Conservation (phyloP, 2,113 vertebrate species). For the Lates calcarifer region DNA sequence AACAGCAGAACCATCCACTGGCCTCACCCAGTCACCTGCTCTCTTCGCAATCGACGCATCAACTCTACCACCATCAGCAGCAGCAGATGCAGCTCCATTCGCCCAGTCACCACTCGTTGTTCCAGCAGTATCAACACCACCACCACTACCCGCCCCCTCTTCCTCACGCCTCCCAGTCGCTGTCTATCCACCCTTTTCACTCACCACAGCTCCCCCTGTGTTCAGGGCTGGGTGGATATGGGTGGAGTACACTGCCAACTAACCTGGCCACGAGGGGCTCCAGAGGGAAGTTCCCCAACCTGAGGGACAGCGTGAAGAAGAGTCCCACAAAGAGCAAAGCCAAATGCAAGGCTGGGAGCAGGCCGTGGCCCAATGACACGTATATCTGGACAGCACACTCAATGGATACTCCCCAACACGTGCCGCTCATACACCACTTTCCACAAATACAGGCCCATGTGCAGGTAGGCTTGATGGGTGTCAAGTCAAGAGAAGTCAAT, state of each 20-base stretch:
- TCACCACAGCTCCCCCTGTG: constrained; percentile 72
- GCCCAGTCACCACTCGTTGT: constrained; percentile 57
- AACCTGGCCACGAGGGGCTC: constrained; percentile 75
- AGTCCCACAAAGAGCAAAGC: constrained; percentile 89
- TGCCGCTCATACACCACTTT: constrained; percentile 53
- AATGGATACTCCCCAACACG: constrained; percentile 70
- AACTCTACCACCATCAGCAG: constrained; percentile 64
- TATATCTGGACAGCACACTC: constrained; percentile 81
- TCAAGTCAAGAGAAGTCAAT: no score
- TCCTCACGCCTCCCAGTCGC: constrained; percentile 76
- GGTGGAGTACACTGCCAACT: constrained; percentile 84
- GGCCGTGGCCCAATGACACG: constrained; percentile 79
- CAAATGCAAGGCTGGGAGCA: constrained; percentile 84
- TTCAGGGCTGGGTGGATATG: constrained; percentile 66
- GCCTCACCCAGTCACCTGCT: constrained; percentile 48
- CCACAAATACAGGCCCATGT: constrained; percentile 62
- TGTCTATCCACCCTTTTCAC: constrained; percentile 78
- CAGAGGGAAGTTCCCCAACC: constrained; percentile 84
- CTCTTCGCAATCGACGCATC: constrained; percentile 51
- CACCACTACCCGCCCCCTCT: constrained; percentile 58
- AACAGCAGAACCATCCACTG: constrained; percentile 39
- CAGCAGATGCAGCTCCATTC: constrained; percentile 54
- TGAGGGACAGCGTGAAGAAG: constrained; percentile 89
- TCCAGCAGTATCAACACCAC: constrained; percentile 63
- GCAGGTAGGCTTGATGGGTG: constrained; percentile 68